Evolutionary conservation across 1,140 invertebrate genomes (phyloP), one percentile per base, ranked within the genome.

Genomic region (Cataglyphis hispanica): DNA sequence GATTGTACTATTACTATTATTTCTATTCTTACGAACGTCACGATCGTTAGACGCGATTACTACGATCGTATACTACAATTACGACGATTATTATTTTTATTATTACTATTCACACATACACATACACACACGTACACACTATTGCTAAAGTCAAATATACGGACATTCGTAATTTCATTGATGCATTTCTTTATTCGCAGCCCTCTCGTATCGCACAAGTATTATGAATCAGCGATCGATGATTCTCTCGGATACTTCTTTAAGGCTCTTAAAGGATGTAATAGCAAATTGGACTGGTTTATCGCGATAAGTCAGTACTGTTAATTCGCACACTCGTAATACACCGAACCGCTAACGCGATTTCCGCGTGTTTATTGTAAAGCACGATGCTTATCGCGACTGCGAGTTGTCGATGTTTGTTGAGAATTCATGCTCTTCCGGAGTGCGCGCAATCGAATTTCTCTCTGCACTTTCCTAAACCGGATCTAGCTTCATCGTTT

Each of bases 71-170:
- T 50, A 93, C 91, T 92, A 91, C 89, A 53, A 93, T 93, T 91
- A 89, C 77, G 88, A 89, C 88, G 83, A 92, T 91, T 88, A 92
- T 89, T 89, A 90, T 92, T 74, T 53, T 74, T 75, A 58, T 75
- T 75, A 75, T 75, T 75, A 60, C 53, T 75, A 75, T 75, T 75
- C 72, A 75, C 34, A 58, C 53, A 81, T 89, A 89, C 74, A 22
- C 10, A 22, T 11, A 60, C 8, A 61, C 22, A 61, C 10, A 61
- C 58, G 27, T 25, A 61, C 11, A 61, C 25, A 76, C 83, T 91
- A 89, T 78, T 89, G 84, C 86, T 91, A 92, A 93, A 88, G 85
- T 91, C 91, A 93, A 93, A 90, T 93, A 92, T 93, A 92, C 89
- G 81, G 84, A 92, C 91, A 91, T 92, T 93, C 91, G 88, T 92